A percentile compares a stretch with the other conserved stretches of the same genome.
Conservation (phyloP, 2,113 vertebrate genomes). For the Vanacampus margaritifer region DNA sequence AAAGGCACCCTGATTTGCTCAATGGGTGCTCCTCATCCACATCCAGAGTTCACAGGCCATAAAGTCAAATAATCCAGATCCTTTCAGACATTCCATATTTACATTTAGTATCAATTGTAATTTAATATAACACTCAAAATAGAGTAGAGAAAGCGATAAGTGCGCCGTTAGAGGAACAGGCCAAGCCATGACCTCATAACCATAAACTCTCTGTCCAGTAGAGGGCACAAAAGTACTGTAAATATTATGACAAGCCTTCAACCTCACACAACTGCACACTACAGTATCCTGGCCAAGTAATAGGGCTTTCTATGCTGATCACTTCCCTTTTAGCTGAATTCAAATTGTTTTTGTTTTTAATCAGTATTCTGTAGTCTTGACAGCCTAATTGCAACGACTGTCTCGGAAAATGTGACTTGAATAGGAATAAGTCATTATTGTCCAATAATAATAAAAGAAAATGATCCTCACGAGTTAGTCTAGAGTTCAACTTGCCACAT, state of each 20-base stretch:
- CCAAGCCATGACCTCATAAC: no score
- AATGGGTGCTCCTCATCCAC: no score
- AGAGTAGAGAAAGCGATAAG: background rate
- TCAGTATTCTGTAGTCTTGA: slow-evolving; percentile 17
- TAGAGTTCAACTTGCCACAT: slow-evolving; percentile 32
- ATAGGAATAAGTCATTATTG: slow-evolving; percentile 30
- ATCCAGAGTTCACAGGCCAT: no score
- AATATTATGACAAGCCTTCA: slow-evolving; percentile 4
- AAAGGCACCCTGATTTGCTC: background rate
- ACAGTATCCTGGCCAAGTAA: slow-evolving; percentile 25
- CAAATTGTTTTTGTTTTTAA: slow-evolving; percentile 29
- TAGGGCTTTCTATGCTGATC: slow-evolving; percentile 7
- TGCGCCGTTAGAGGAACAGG: background rate
- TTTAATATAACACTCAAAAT: background rate
- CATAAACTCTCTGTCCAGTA: slow-evolving; percentile 41
- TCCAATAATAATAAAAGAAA: slow-evolving; percentile 11
- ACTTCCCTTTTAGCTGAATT: slow-evolving; percentile 13
- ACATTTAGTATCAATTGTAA: background rate
- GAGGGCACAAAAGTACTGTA: slow-evolving; percentile 63
- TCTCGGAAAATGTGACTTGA: slow-evolving; percentile 26
- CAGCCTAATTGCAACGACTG: slow-evolving; percentile 11
- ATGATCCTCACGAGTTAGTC: background rate
- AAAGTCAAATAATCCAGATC: no score
- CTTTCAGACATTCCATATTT: background rate
- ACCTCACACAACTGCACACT: background rate